These are phyloP conservation scores for Teleopsis dalmanni DNA, from an alignment of 1,140 invertebrate species.

Conservation along the genomic window DNA sequence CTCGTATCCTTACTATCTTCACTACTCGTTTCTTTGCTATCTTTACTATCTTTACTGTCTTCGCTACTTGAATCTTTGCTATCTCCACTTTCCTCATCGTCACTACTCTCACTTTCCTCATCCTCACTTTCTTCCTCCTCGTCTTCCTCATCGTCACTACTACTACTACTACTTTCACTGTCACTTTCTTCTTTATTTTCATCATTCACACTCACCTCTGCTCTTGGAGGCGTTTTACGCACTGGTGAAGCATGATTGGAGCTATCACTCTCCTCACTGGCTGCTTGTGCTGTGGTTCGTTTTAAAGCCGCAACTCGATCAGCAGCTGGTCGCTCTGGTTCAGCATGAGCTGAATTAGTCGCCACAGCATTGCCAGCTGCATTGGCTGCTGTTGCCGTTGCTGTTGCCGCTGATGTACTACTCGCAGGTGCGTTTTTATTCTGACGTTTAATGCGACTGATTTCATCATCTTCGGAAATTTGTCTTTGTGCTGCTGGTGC, in stretches of 20 bases:
- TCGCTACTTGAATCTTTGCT: not conserved
- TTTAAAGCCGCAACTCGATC: constrained; percentile 47
- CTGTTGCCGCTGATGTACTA: constrained; percentile 47
- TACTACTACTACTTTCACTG: constrained; percentile 4
- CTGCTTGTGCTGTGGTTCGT: constrained; percentile 19
- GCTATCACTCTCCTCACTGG: constrained; percentile 46
- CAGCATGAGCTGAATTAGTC: constrained; percentile 5
- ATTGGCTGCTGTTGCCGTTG: constrained; percentile 42
- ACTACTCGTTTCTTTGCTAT: not conserved
- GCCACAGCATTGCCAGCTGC: not conserved
- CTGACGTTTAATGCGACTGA: constrained; percentile 78
- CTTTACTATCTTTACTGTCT: not conserved
- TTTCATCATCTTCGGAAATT: constrained; percentile 83
- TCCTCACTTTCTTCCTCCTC: constrained; percentile 5
- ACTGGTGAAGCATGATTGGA: constrained; percentile 36
- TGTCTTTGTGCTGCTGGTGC: constrained; percentile 55
- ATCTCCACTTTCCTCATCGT: not conserved
- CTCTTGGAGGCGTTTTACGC: constrained; percentile 52
- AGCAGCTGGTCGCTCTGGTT: constrained; percentile 29
- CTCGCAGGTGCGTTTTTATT: constrained; percentile 66
- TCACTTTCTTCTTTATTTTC: constrained; percentile 34
- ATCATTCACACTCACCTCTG: constrained; percentile 57
- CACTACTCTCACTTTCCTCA: not conserved
- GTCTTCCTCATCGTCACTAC: constrained; percentile 6
- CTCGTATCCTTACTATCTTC: not conserved